Conservation (phyloP, 2,113 vertebrate species). For the Serinus canaria region DNA sequence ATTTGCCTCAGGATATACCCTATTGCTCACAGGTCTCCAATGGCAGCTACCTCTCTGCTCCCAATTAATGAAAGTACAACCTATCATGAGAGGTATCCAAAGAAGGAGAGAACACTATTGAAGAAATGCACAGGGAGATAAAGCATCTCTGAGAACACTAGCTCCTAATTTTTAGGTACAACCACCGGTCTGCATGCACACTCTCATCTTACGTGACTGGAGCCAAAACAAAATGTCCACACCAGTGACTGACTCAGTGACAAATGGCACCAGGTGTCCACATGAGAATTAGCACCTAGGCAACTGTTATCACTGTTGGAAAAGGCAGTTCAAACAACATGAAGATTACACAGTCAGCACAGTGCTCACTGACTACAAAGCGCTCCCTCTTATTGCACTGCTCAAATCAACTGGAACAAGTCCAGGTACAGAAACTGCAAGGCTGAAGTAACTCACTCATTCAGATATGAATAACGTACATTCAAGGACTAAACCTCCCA, state of each 20-base stretch:
- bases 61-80: neutral
- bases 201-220: neutral
- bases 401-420: neutral
- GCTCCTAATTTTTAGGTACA: neutral
- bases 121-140: neutral
- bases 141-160: neutral
- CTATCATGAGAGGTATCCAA: neutral
- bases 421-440: neutral
- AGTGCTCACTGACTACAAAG: neutral
- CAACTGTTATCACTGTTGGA: neutral
- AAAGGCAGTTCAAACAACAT: neutral
- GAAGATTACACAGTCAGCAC: neutral
- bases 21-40: neutral
- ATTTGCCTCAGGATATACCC: neutral
- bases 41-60: neutral
- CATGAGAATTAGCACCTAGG: neutral
- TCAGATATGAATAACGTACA: neutral
- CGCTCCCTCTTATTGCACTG: rapidly evolving
- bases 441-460: neutral
- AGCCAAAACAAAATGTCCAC: neutral
- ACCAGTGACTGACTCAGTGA: neutral
- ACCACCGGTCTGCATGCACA: neutral
- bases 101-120: neutral
- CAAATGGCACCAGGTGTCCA: neutral
- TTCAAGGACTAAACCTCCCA: neutral